phyloP scores from a whole-genome alignment of 2,888 invertebrate species.

The Chrysolina haemoptera region DNA sequence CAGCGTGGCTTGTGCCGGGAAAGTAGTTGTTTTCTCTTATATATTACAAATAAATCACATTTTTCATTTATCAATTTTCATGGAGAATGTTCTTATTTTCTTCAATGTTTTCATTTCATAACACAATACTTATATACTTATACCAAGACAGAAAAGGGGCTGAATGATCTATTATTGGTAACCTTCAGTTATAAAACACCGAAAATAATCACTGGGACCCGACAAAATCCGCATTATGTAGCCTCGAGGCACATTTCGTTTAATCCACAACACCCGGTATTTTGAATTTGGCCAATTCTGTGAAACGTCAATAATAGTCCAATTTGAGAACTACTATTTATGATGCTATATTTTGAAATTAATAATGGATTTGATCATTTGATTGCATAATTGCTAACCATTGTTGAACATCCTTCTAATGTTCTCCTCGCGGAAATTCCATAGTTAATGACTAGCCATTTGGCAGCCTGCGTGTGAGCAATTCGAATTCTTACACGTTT shows the following conservation, averaged over 20 bases:
- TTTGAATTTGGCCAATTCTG: conserved; percentile 42
- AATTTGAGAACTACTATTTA: conserved; percentile 10
- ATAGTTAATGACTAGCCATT: neutral
- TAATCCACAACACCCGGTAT: conserved; percentile 36
- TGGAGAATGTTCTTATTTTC: too few relatives aligned
- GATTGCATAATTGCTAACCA: conserved; percentile 49
- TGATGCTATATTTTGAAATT: conserved; percentile 43
- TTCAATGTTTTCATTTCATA: too few relatives aligned
- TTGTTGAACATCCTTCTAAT: conserved; percentile 29
- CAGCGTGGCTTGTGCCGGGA: too few relatives aligned
- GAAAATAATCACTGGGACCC: neutral
- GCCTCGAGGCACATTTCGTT: conserved; percentile 30
- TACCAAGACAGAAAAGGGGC: too few relatives aligned
- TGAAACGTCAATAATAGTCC: conserved; percentile 36
- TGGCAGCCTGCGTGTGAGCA: neutral
- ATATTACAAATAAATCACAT: too few relatives aligned
- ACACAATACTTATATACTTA: too few relatives aligned
- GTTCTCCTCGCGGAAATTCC: neutral
- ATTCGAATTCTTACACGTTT: neutral
- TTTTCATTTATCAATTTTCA: too few relatives aligned
- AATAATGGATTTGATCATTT: conserved; percentile 46
- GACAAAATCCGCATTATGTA: neutral
- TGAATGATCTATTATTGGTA: too few relatives aligned
- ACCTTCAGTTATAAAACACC: neutral
- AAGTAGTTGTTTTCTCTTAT: too few relatives aligned